Percentiles rank a stretch among this genome's conserved stretches.
phyloP scores from a whole-genome alignment of 1,140 invertebrate genomes.

The Calycopis cecrops region DNA sequence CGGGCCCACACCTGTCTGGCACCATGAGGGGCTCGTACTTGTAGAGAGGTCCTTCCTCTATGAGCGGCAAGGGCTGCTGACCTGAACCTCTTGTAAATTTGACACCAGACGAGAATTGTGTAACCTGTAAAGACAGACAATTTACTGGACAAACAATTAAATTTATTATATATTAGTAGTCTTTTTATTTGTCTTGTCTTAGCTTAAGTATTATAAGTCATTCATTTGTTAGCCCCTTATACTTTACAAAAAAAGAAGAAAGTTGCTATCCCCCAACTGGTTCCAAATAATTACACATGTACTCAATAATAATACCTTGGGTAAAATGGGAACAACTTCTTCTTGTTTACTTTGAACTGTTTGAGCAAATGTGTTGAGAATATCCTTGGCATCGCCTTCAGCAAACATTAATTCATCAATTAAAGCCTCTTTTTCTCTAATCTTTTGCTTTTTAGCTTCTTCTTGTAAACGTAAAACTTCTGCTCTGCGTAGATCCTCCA shows the following conservation, averaged over 20 bases:
- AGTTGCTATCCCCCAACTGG: too few species aligned
- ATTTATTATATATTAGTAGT: too few species aligned
- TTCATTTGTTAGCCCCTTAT: too few species aligned
- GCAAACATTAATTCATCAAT: constrained; percentile 97
- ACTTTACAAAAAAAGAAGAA: too few species aligned
- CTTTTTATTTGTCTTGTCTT: too few species aligned
- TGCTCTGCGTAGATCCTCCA: constrained; percentile 79
- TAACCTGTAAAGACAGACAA: constrained; percentile 53
- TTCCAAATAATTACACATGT: neutral
- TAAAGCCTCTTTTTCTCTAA: constrained; percentile 90
- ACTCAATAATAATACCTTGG: constrained; percentile 43
- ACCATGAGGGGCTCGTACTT: constrained; percentile 79
- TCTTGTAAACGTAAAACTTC: constrained; percentile 79
- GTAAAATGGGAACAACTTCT: constrained; percentile 66
- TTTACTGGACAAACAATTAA: constrained; percentile 4
- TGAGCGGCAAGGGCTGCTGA: constrained; percentile 80
- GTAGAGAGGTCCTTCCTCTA: constrained; percentile 85
- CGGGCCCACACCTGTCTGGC: constrained; percentile 81
- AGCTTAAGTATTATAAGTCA: too few species aligned
- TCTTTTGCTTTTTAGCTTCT: constrained; percentile 88
- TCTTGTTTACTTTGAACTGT: constrained; percentile 81
- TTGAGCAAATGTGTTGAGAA: constrained; percentile 88
- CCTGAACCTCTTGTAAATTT: constrained; percentile 77
- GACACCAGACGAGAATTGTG: constrained; percentile 88
- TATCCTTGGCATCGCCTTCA: constrained; percentile 90